Conservation (phyloP, 2,797 vertebrate genomes). For the Brotula barbata region DNA sequence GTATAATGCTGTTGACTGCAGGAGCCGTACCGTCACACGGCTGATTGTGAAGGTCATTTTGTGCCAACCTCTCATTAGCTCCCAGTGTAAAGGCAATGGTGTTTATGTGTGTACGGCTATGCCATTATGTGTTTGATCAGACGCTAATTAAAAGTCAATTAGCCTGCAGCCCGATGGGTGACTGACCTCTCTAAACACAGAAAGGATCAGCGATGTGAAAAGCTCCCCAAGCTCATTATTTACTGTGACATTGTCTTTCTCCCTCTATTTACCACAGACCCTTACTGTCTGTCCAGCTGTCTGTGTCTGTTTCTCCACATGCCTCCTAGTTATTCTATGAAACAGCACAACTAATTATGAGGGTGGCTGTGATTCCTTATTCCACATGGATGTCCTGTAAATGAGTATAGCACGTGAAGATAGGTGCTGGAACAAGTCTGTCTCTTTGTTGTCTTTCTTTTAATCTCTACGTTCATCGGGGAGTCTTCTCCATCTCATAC, state of each 20-base stretch:
- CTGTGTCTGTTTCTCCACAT: constrained; percentile 8
- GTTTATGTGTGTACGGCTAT: constrained; percentile 26
- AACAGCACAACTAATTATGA: not conserved
- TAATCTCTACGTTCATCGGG: not conserved
- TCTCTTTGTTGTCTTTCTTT: not conserved
- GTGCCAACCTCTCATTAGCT: constrained; percentile 20
- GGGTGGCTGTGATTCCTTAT: not conserved
- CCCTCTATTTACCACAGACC: constrained; percentile 39
- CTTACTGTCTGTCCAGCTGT: constrained; percentile 39
- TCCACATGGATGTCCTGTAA: constrained; percentile 7
- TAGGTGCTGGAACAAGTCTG: not conserved
- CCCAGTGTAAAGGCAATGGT: not conserved
- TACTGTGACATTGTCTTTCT: constrained; percentile 46
- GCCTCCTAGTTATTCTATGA: constrained; percentile 2
- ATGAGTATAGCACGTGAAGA: constrained; percentile 4
- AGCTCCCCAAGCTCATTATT: constrained; percentile 69
- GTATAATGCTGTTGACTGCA: not conserved
- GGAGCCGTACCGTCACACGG: not conserved
- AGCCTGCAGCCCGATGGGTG: constrained; percentile 61
- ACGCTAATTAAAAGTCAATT: constrained; percentile 80
- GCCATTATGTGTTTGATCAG: constrained; percentile 62
- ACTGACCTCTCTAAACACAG: constrained; percentile 69
- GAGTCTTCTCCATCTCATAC: not conserved
- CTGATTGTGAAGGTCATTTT: constrained; percentile 49
- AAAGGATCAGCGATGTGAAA: constrained; percentile 52